phyloP scores from a whole-genome alignment of 2,113 vertebrate genomes.

The Scolopax mira region DNA sequence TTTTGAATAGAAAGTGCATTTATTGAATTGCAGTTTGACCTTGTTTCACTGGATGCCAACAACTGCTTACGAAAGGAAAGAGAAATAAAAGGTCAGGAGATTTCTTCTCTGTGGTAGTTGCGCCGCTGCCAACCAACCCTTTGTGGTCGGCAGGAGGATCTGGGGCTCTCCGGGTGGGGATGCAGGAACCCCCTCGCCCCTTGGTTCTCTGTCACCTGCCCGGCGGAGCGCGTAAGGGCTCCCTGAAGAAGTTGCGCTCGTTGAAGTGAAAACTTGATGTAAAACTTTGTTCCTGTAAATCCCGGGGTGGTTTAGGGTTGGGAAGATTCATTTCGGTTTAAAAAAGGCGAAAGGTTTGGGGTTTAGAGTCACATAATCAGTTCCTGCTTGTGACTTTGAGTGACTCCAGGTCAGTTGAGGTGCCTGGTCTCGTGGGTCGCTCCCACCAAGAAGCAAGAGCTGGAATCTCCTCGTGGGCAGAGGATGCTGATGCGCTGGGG shows the following conservation, averaged over 20 bases:
- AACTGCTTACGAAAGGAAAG: not conserved
- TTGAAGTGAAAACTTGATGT: not conserved
- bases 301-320: fast-evolving
- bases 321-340: not conserved
- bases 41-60: not conserved
- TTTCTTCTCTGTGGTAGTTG: not conserved
- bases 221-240: not conserved
- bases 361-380: not conserved
- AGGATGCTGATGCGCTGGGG: not conserved
- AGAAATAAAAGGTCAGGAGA: not conserved
- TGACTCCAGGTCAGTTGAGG: not conserved
- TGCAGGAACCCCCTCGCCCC: not conserved
- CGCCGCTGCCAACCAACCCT: not conserved
- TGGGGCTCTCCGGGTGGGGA: not conserved
- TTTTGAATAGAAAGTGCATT: not conserved
- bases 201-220: not conserved
- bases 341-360: not conserved
- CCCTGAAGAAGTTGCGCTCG: not conserved
- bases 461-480: not conserved
- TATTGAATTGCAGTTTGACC: not conserved
- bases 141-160: not conserved
- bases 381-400: not conserved
- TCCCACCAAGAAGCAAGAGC: fast-evolving
- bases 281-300: not conserved
- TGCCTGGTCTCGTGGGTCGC: fast-evolving